phyloP scores from a whole-genome alignment of 2,113 vertebrate species.

The Eolophus roseicapilla region DNA sequence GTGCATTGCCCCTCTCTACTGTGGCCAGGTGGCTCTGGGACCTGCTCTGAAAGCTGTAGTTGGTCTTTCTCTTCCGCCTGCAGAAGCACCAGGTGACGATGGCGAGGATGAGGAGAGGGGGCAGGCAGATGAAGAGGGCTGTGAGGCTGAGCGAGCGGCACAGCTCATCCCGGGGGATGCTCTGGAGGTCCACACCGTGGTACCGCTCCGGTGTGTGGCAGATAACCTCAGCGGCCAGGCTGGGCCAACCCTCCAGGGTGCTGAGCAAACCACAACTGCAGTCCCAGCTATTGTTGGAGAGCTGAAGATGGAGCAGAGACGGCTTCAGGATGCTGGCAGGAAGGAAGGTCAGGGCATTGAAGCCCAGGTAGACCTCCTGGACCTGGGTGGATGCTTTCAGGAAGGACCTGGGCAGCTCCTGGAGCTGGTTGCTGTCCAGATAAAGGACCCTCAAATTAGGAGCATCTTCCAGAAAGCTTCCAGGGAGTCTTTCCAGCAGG shows the following conservation, averaged over 20 bases:
- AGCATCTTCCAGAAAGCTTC: conserved; percentile 76
- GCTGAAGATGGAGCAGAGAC: conserved; percentile 71
- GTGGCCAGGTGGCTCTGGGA: conserved; percentile 34
- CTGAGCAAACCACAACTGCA: conserved; percentile 81
- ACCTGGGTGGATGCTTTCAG: conserved; percentile 74
- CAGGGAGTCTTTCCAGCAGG: conserved; percentile 72
- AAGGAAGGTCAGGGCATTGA: conserved; percentile 75
- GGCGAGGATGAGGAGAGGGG: conserved; percentile 71
- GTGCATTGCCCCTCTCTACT: conserved; percentile 18
- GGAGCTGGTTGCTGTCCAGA: conserved; percentile 78
- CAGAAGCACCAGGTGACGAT: conserved; percentile 83
- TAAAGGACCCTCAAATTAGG: conserved; percentile 75
- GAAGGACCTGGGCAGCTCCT: conserved; percentile 76
- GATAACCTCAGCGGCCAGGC: background rate
- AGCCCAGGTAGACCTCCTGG: conserved; percentile 74
- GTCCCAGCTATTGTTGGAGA: conserved; percentile 82
- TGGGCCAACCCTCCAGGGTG: conserved; percentile 45
- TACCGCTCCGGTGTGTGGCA: conserved; percentile 74
- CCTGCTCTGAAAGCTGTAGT: conserved; percentile 53
- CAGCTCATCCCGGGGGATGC: conserved; percentile 58
- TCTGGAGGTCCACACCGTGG: conserved; percentile 46
- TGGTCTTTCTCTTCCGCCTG: conserved; percentile 70
- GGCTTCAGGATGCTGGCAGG: conserved; percentile 70
- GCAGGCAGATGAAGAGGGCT: conserved; percentile 82
- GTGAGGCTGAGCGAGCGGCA: conserved; percentile 78